A percentile compares a stretch with the other conserved stretches of the same genome.
Evolutionary conservation across 2,113 vertebrate genomes (phyloP).

Genomic region (Siphamia tubifer): DNA sequence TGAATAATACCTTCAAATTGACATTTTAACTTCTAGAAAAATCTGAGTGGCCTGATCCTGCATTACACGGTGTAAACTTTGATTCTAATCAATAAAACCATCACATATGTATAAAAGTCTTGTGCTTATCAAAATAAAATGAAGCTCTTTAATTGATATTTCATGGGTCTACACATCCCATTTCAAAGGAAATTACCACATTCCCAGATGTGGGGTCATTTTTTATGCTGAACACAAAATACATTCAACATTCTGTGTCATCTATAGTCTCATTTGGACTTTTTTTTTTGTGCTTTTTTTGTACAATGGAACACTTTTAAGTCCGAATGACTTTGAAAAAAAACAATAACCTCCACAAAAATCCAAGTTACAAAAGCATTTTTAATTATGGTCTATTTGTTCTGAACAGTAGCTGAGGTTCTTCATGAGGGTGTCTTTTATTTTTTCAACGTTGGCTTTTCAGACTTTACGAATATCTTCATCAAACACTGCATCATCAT

Average conservation of each 20-base stretch:
- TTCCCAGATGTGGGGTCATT: not conserved
- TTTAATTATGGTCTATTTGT: not conserved
- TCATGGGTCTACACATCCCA: not conserved
- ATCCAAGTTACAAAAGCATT: not conserved
- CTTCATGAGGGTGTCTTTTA: not conserved
- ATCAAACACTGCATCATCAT: constrained; percentile 4
- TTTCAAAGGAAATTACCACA: not conserved
- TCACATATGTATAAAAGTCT: not conserved
- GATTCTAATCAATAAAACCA: not conserved
- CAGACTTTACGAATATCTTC: not conserved
- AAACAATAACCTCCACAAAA: no score
- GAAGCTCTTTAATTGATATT: not conserved
- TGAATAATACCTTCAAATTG: not conserved
- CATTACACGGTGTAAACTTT: not conserved
- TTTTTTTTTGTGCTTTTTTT: no score
- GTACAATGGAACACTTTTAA: no score
- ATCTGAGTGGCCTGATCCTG: not conserved
- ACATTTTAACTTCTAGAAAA: not conserved
- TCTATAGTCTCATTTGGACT: not conserved
- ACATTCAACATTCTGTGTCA: no score
- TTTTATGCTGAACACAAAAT: no score
- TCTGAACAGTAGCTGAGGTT: not conserved
- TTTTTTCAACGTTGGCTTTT: no score
- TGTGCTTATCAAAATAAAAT: not conserved
- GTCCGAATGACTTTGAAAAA: no score